Base-by-base conservation (phyloP, 2,797 vertebrate species). In the Anabas testudineus region DNA sequence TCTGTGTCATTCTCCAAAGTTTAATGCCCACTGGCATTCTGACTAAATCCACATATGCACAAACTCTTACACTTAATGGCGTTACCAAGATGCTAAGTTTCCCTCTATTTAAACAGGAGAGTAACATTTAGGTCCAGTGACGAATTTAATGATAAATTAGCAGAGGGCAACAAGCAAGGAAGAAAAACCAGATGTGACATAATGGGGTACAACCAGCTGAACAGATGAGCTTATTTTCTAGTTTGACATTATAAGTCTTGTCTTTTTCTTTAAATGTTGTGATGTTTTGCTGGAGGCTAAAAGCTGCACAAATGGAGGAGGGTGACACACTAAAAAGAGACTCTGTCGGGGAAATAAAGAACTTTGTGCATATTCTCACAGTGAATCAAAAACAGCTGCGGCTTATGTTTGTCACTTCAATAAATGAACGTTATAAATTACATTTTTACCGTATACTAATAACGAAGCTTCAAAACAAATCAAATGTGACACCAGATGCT, bases 221-320 rank as follows among this genome's bases (percentile, higher is more conserved):
- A 83, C 37, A 75, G 66, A 87, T 76, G 30, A 81, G 60, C 51
- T 73, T 69, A 76, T 73, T 85, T 81, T 82, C 57, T 67, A 57
- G 57, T 79, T 73, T 82, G 76, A 78, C 74, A 73, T 63, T 76
- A 59, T 71, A 61, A 74, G 56, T 67, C 76, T 73, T 55, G 59
- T 78, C 78, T 87, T 78, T 78, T 87, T 49, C 69, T 80, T 86
- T 78, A 85, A 81, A 82, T 73, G 63, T 64, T 56, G 60, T 68
- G 67, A 58, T 68, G 76, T 63, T 81, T 70, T 43, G 71, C 79
- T 42, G 0, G 41, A 58, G 79, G 86, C 80, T 82, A 62, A 80
- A 83, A 70, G 51, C 54, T 64, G 68, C 68, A 67, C 47, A 58
- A 67, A 72, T 15, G 30, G 59, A 78, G 10, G 48, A 62, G 41